These are phyloP conservation scores for Hypercompe scribonia DNA, from an alignment of 2,888 invertebrate species.

Conservation along the genomic window DNA sequence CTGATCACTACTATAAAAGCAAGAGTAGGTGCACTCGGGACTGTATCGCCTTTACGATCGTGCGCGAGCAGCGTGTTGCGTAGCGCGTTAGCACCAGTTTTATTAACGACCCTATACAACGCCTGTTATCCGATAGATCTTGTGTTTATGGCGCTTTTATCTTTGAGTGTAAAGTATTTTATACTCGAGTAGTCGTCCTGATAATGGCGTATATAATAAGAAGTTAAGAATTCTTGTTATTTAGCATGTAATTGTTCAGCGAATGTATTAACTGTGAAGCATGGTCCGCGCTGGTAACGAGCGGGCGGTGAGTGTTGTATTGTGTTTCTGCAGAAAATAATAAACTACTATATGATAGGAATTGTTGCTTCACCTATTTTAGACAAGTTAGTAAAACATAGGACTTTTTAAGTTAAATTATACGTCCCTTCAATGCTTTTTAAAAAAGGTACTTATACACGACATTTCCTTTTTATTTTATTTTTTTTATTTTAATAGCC, in stretches of 20 bases:
- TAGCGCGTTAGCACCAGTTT: conserved; percentile 30
- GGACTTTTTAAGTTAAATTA: too few relatives aligned
- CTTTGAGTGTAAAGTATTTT: conserved; percentile 46
- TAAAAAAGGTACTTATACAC: too few relatives aligned
- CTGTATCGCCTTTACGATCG: conserved; percentile 47
- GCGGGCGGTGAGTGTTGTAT: background rate
- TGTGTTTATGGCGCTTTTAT: conserved; percentile 50
- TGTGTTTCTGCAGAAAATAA: background rate
- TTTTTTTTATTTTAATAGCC: too few relatives aligned
- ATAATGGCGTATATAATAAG: conserved; percentile 36
- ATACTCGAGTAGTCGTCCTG: conserved; percentile 35
- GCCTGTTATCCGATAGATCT: conserved; percentile 45
- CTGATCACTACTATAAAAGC: conserved; percentile 46
- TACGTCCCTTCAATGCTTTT: too few relatives aligned
- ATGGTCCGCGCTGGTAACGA: background rate
- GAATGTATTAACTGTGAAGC: background rate
- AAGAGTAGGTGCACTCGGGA: conserved; percentile 34
- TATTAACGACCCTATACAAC: conserved; percentile 37
- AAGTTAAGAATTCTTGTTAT: conserved; percentile 23
- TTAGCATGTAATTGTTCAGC: background rate
- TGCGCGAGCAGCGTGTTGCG: conserved; percentile 8
- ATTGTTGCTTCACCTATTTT: too few relatives aligned
- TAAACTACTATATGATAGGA: background rate
- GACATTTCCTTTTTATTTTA: too few relatives aligned
- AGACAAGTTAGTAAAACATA: too few relatives aligned